Conservation (phyloP, 2,113 vertebrate species). For the Tylochromis polylepis region DNA sequence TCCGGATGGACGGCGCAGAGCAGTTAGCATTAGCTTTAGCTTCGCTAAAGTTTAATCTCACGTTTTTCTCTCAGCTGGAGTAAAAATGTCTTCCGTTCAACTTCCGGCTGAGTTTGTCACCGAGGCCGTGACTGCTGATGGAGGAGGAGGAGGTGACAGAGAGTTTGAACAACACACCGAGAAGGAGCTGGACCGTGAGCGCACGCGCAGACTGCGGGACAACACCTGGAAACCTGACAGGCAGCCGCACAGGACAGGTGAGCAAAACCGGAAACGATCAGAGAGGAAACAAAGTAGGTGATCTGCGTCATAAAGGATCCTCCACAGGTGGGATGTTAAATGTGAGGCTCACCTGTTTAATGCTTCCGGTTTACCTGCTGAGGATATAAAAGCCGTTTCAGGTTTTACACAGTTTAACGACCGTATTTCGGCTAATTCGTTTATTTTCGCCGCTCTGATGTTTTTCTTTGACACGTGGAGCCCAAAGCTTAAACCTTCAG, state of each 20-base stretch:
- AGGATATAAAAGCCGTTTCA: not conserved
- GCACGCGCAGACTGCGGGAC: not conserved
- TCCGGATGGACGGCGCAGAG: not conserved
- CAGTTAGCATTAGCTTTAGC: not conserved
- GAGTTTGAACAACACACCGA: not conserved
- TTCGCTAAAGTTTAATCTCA: fast-evolving
- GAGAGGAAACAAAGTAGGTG: not conserved
- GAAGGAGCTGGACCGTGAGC: fast-evolving
- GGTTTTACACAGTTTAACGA: not conserved
- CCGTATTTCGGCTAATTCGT: not conserved
- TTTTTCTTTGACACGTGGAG: not conserved
- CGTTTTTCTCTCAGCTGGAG: not conserved
- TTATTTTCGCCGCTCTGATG: not conserved
- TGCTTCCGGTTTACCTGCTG: not conserved
- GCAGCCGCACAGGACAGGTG: not conserved
- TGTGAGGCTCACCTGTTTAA: not conserved
- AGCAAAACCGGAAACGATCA: not conserved
- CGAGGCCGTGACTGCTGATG: not conserved
- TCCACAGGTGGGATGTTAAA: fast-evolving
- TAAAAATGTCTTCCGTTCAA: not conserved
- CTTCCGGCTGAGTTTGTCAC: not conserved
- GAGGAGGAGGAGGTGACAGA: not conserved
- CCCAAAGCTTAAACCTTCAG: not conserved
- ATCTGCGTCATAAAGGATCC: not conserved
- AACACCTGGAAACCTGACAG: not conserved